Evolutionary conservation across 2,113 vertebrate genomes (phyloP).

Genomic region (Syrrhaptes paradoxus): DNA sequence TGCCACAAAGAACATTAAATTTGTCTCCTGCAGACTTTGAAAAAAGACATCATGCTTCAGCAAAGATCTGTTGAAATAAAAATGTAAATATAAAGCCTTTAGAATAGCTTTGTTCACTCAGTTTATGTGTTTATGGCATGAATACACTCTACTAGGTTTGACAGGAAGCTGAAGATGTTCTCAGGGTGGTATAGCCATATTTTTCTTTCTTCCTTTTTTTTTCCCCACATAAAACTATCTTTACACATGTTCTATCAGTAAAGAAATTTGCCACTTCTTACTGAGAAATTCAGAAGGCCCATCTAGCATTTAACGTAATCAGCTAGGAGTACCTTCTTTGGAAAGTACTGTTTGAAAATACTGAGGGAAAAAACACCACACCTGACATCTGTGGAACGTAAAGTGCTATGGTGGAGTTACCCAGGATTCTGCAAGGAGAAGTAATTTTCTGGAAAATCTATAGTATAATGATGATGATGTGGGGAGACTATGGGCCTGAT

Average conservation of each 20-base stretch:
- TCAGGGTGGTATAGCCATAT: background rate
- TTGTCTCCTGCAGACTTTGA: background rate
- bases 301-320: background rate
- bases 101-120: background rate
- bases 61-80: background rate
- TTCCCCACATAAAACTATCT: accelerated
- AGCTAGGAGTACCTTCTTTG: background rate
- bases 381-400: background rate
- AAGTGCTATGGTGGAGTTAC: background rate
- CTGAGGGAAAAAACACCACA: background rate
- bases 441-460: background rate
- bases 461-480: background rate
- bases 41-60: background rate
- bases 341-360: background rate
- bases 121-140: background rate
- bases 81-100: background rate
- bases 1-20: background rate
- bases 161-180: background rate
- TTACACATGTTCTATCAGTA: background rate
- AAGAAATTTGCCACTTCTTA: background rate
- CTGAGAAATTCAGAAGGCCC: background rate
- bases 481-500: background rate
- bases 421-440: background rate
- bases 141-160: background rate
- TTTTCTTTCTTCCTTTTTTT: too few relatives aligned